Percentiles rank a stretch among this genome's conserved stretches.
Conservation (phyloP, 2,113 vertebrate genomes). For the Paramisgurnus dabryanus region DNA sequence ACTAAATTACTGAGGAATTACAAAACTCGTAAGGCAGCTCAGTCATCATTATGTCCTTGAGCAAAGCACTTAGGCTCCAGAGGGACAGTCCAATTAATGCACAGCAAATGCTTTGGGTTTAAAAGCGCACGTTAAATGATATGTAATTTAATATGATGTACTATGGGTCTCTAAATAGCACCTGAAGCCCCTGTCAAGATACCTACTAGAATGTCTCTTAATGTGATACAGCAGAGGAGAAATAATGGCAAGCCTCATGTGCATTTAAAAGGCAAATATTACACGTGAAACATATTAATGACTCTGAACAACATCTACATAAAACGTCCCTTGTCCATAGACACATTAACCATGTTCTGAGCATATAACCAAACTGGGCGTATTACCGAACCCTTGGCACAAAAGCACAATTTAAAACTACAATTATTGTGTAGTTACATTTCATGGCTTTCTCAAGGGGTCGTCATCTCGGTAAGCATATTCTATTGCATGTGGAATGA, state of each 20-base stretch:
- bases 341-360: conserved; percentile 5
- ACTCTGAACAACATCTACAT: neutral
- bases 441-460: conserved; percentile 58
- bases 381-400: conserved; percentile 38
- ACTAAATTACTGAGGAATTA: neutral
- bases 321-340: neutral
- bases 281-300: neutral
- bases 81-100: conserved; percentile 25
- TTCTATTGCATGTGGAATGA: conserved; percentile 68
- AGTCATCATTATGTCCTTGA: conserved; percentile 34
- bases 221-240: neutral
- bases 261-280: neutral
- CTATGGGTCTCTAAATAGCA: conserved; percentile 21
- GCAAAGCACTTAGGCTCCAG: neutral
- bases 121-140: conserved; percentile 31
- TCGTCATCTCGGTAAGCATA: conserved; percentile 48
- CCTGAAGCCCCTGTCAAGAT: conserved; percentile 13
- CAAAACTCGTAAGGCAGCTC: conserved; percentile 9
- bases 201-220: neutral
- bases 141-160: conserved; percentile 36
- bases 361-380: neutral
- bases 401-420: conserved; percentile 41
- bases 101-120: conserved; percentile 23
- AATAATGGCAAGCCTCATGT: neutral
- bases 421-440: conserved; percentile 44